phyloP scores from a whole-genome alignment of 2,888 invertebrate genomes.

The Pemphredon lugubris region DNA sequence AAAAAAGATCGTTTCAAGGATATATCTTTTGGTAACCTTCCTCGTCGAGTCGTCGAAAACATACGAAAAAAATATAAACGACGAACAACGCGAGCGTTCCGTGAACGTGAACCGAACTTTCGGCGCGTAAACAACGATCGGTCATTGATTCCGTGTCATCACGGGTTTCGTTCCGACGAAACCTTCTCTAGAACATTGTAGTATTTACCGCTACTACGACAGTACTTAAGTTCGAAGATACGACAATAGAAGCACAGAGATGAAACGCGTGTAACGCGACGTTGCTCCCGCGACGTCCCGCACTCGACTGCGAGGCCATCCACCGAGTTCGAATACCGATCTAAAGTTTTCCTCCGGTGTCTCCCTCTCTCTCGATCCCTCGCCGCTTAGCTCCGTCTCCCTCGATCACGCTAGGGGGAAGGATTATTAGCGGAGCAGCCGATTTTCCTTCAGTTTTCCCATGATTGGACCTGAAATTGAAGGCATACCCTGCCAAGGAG shows the following conservation, averaged over 20 bases:
- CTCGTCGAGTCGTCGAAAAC: too few species aligned
- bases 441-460: slow-evolving; percentile 42
- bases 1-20: too few species aligned
- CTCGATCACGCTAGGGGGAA: slow-evolving; percentile 1
- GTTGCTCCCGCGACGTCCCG: slow-evolving; percentile 57
- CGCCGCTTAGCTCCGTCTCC: background rate
- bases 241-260: background rate
- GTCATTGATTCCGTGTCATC: too few species aligned
- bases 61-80: too few species aligned
- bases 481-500: slow-evolving; percentile 11
- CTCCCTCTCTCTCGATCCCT: background rate
- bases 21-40: too few species aligned
- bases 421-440: too few species aligned
- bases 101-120: too few species aligned
- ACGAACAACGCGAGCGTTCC: too few species aligned
- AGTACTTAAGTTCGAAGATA: background rate
- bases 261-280: slow-evolving; percentile 26
- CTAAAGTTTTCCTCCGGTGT: slow-evolving; percentile 33
- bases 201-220: too few species aligned
- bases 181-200: too few species aligned
- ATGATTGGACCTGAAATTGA: slow-evolving; percentile 41
- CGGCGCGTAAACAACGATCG: too few species aligned
- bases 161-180: too few species aligned
- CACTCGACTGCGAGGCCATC: slow-evolving; percentile 56
- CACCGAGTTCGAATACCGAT: slow-evolving; percentile 42